These are phyloP conservation scores for Meliscaeva auricollis DNA, from an alignment of 2,888 invertebrate genomes.

Conservation along the genomic window DNA sequence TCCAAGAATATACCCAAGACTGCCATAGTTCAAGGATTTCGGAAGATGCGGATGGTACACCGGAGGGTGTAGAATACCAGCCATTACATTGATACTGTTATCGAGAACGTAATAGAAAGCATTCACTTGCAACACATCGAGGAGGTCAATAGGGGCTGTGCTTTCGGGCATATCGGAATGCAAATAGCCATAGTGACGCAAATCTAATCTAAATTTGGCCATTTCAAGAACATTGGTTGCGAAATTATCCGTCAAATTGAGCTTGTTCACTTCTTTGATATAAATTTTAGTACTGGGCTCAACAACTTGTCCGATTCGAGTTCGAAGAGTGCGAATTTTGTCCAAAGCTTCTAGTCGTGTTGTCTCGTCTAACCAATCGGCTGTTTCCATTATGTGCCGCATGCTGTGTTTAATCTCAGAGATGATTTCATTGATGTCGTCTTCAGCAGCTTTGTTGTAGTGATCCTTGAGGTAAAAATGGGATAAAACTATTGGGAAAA, in stretches of 20 bases:
- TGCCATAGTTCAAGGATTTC: slow-evolving; percentile 81
- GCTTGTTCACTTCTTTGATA: slow-evolving; percentile 77
- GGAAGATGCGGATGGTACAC: slow-evolving; percentile 80
- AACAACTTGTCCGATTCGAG: slow-evolving; percentile 78
- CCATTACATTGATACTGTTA: slow-evolving; percentile 82
- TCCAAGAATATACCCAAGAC: slow-evolving; percentile 81
- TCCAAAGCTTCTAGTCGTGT: slow-evolving; percentile 80
- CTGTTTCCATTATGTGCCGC: slow-evolving; percentile 77
- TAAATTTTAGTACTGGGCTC: slow-evolving; percentile 77
- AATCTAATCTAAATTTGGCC: slow-evolving; percentile 75
- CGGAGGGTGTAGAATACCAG: slow-evolving; percentile 81
- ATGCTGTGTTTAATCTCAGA: slow-evolving; percentile 79
- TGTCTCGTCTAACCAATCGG: slow-evolving; percentile 80
- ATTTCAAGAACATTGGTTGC: slow-evolving; percentile 78
- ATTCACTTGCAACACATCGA: slow-evolving; percentile 80
- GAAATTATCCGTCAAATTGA: slow-evolving; percentile 78
- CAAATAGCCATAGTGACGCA: slow-evolving; percentile 78
- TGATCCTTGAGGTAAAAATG: slow-evolving; percentile 77
- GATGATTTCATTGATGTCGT: slow-evolving; percentile 78
- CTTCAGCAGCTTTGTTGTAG: slow-evolving; percentile 77
- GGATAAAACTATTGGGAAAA: slow-evolving; percentile 12
- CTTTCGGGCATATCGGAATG: slow-evolving; percentile 73
- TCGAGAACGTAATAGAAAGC: slow-evolving; percentile 81
- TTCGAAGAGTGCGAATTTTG: slow-evolving; percentile 78
- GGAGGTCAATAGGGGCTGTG: slow-evolving; percentile 78